These are phyloP conservation scores for Porites divaricata DNA, from an alignment of 92 coral and sea anemone genomes.

Conservation along the genomic window DNA sequence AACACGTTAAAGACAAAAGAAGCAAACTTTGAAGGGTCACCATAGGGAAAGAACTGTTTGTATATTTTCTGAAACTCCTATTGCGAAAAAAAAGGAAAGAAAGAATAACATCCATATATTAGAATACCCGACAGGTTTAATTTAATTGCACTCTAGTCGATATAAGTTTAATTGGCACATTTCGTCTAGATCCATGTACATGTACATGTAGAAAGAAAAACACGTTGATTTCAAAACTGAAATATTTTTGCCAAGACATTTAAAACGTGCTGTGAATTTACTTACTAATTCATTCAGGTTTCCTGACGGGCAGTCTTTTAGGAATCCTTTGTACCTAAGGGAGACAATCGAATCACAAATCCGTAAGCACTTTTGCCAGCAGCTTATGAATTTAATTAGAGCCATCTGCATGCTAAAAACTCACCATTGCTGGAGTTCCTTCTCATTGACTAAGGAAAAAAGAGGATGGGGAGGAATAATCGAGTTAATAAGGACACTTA, in stretches of 20 bases:
- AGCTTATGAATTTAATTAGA: background rate
- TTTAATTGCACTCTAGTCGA: slow-evolving; percentile 25
- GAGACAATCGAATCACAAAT: background rate
- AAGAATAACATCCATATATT: background rate
- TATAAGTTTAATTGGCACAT: slow-evolving; percentile 16
- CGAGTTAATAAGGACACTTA: slow-evolving; percentile 3
- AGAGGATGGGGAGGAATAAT: slow-evolving; percentile 22
- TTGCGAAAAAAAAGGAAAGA: slow-evolving; percentile 11
- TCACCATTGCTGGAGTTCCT: slow-evolving; percentile 97
- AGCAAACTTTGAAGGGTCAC: slow-evolving; percentile 94
- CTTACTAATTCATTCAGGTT: slow-evolving; percentile 88
- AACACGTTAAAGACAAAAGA: slow-evolving; percentile 98
- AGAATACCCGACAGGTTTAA: background rate
- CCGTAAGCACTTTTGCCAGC: slow-evolving; percentile 4
- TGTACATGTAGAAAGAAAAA: too few species aligned
- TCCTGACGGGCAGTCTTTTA: slow-evolving; percentile 96
- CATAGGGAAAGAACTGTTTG: slow-evolving; percentile 96
- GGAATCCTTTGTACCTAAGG: slow-evolving; percentile 92
- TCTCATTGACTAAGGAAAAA: slow-evolving; percentile 82
- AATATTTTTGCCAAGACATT: too few species aligned
- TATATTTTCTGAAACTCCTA: slow-evolving; percentile 98
- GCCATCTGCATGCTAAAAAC: slow-evolving; percentile 36
- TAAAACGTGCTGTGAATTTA: background rate
- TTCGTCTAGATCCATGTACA: background rate
- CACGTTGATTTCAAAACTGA: too few species aligned